These are phyloP conservation scores for Aphelenchoides besseyi DNA, from an alignment of 1,140 invertebrate species.

Conservation along the genomic window DNA sequence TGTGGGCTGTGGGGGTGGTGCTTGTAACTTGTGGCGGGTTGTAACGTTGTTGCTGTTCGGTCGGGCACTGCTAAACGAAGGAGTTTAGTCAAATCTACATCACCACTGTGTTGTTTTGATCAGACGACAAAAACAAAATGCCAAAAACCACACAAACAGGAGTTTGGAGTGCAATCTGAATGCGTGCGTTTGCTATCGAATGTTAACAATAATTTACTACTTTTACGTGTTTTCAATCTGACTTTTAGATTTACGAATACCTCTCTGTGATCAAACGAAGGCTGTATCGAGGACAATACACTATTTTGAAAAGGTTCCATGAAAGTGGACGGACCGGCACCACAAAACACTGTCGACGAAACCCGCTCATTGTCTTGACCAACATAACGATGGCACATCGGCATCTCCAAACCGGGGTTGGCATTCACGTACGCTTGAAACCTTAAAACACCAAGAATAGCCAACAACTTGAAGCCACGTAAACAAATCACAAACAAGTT, in stretches of 20 bases:
- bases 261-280: neutral
- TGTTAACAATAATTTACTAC: no score
- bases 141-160: no score
- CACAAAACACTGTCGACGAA: neutral
- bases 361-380: neutral
- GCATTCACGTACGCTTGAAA: neutral
- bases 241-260: no score
- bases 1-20: neutral
- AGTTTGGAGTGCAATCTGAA: no score
- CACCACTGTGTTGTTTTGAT: no score
- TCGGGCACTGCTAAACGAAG: neutral
- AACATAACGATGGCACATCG: conserved; percentile 1
- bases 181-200: no score
- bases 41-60: neutral
- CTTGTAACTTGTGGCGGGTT: neutral
- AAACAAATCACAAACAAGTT: no score
- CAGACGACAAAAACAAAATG: no score
- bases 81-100: no score
- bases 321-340: neutral
- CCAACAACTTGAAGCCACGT: no score
- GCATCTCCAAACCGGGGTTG: neutral
- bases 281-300: conserved; percentile 2
- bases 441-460: conserved; percentile 16
- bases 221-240: no score
- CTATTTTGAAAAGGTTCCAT: conserved; percentile 2